Percentiles rank a stretch among this genome's conserved stretches.
Conservation (phyloP, 2,888 invertebrate species). For the Anagyrus pseudococci region DNA sequence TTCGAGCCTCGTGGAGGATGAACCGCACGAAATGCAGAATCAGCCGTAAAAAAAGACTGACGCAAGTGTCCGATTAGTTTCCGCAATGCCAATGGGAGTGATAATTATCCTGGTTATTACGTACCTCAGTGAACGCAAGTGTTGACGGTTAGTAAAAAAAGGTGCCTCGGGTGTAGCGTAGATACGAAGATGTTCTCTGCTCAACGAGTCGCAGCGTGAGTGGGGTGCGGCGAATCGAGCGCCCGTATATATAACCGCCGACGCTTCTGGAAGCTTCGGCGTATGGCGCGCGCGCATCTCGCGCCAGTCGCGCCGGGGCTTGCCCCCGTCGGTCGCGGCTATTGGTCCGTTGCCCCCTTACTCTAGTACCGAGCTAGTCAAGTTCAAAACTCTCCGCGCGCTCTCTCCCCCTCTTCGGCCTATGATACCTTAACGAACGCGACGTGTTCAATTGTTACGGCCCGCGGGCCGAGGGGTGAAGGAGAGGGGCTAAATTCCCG, state of each 20-base stretch:
- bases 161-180: neutral
- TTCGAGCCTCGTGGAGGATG: too few species aligned
- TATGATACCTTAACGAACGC: too few species aligned
- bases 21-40: too few species aligned
- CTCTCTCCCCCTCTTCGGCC: neutral
- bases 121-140: too few species aligned
- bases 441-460: neutral
- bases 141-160: too few species aligned
- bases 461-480: neutral
- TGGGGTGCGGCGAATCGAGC: conserved; percentile 43
- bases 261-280: conserved; percentile 37
- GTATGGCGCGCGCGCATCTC: neutral
- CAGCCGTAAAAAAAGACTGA: too few species aligned
- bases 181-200: conserved; percentile 52
- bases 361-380: conserved; percentile 21
- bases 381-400: neutral
- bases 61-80: too few species aligned
- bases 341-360: neutral
- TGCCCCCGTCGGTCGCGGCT: neutral
- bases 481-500: neutral
- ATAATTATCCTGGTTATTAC: too few species aligned
- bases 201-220: conserved; percentile 61
- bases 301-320: too few species aligned
- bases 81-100: too few species aligned
- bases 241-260: conserved; percentile 49